These are phyloP conservation scores for Zapornia atra DNA, from an alignment of 2,113 vertebrate genomes.

Conservation along the genomic window DNA sequence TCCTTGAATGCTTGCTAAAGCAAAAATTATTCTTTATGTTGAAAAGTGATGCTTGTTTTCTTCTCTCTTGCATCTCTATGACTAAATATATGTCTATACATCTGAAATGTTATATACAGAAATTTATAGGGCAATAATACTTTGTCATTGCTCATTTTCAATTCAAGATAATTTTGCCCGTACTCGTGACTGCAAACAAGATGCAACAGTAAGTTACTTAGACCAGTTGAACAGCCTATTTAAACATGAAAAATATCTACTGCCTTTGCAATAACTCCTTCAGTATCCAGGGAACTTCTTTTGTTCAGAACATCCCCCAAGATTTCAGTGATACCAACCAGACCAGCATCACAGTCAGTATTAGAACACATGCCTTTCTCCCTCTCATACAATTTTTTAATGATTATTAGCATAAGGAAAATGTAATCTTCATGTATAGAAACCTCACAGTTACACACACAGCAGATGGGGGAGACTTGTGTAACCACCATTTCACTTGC, in stretches of 20 bases:
- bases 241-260: not conserved
- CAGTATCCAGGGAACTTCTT: not conserved
- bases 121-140: not conserved
- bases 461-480: accelerated
- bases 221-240: not conserved
- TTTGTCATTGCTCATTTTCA: not conserved
- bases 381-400: not conserved
- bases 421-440: accelerated
- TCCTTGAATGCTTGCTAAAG: not conserved
- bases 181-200: not conserved
- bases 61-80: not conserved
- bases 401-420: not conserved
- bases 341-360: not conserved
- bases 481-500: not conserved
- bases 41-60: not conserved
- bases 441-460: not conserved
- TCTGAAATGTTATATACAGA: not conserved
- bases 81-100: not conserved
- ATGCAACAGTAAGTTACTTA: not conserved
- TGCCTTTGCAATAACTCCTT: not conserved
- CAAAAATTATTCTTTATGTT: not conserved
- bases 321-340: not conserved
- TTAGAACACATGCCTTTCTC: not conserved
- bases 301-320: not conserved
- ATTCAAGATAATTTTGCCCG: not conserved